These are phyloP conservation scores for Cyphomyrus discorhynchus DNA, from an alignment of 2,113 vertebrate species.

Conservation along the genomic window DNA sequence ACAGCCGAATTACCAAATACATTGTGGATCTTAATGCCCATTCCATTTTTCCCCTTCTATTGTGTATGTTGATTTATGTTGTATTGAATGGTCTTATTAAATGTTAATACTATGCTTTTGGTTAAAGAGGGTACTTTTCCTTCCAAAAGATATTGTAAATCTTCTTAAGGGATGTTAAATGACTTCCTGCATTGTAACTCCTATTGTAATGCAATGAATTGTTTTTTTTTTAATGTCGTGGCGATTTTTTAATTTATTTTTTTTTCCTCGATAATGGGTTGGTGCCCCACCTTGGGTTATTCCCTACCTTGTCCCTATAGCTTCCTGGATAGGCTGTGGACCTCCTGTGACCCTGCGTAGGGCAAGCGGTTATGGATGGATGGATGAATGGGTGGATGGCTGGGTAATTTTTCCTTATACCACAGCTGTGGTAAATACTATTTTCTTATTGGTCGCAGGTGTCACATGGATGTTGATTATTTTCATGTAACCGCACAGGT, in stretches of 20 bases:
- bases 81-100: constrained; percentile 20
- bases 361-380: neutral
- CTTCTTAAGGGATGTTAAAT: neutral
- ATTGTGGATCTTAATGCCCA: constrained; percentile 11
- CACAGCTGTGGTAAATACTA: neutral
- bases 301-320: neutral
- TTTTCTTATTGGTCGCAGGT: neutral
- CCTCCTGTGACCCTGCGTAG: neutral
- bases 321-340: neutral
- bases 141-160: neutral
- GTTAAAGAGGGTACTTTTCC: constrained; percentile 1
- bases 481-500: neutral
- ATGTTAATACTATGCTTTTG: constrained; percentile 14
- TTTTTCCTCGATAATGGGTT: neutral
- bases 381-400: too few relatives aligned
- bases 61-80: constrained; percentile 15
- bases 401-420: neutral
- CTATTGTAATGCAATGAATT: neutral
- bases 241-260: neutral
- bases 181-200: neutral
- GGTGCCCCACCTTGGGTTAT: neutral
- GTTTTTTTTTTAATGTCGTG: neutral
- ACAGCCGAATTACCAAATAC: neutral
- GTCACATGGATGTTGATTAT: neutral
- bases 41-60: neutral